Conservation (phyloP, 2,797 vertebrate species). For the Hemitrygon akajei region DNA sequence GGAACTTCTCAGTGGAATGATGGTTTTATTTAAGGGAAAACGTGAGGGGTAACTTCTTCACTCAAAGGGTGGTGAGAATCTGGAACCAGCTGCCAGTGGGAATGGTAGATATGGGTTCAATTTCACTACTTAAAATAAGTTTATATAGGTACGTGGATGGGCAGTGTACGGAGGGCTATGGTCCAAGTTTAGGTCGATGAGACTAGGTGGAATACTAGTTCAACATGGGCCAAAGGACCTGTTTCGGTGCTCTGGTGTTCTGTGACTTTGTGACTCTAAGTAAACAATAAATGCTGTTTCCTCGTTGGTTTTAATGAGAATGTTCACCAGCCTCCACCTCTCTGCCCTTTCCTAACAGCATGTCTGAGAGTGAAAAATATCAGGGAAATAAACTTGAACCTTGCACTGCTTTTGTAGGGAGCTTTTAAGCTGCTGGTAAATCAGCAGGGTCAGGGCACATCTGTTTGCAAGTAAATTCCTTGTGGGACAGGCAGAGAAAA, state of each 20-base stretch:
- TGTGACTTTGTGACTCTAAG: too few species aligned
- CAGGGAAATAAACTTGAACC: not conserved
- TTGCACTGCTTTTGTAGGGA: not conserved
- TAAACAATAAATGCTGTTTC: not conserved
- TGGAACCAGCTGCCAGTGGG: too few species aligned
- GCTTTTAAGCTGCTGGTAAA: not conserved
- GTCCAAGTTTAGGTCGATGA: too few species aligned
- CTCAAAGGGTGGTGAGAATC: too few species aligned
- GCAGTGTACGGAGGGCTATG: too few species aligned
- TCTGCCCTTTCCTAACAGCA: conserved; percentile 5
- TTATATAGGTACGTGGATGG: too few species aligned
- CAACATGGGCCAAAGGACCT: too few species aligned
- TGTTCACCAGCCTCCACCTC: not conserved
- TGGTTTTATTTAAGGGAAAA: not conserved
- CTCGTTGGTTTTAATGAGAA: not conserved
- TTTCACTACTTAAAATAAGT: too few species aligned
- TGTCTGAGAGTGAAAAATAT: not conserved
- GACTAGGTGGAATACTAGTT: too few species aligned
- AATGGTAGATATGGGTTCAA: too few species aligned
- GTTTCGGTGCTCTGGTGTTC: too few species aligned
- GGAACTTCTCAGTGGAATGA: not conserved
- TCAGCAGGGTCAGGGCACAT: not conserved
- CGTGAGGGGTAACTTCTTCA: too few species aligned
- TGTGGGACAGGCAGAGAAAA: not conserved
- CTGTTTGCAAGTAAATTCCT: not conserved